Evolutionary conservation across 2,113 vertebrate genomes (phyloP).

Genomic region (Shinisaurus crocodilurus): DNA sequence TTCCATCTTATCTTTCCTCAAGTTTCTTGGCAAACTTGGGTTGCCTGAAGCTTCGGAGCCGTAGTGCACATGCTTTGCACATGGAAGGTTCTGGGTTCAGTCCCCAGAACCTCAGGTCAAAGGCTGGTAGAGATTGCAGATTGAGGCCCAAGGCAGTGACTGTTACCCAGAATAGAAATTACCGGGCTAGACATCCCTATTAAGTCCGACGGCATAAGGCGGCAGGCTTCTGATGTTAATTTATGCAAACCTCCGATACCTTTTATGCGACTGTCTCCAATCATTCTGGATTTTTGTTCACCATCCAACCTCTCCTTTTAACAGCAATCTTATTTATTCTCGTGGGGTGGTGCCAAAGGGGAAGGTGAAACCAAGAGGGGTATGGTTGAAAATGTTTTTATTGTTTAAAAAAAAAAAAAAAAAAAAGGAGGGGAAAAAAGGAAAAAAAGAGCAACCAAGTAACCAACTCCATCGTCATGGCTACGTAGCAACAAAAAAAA

Average conservation of each 20-base stretch:
- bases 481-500: slow-evolving; percentile 36
- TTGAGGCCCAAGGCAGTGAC: not conserved
- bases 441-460: not conserved
- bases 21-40: not conserved
- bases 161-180: not conserved
- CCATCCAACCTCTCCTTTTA: slow-evolving; percentile 32
- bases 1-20: not conserved
- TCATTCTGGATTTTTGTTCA: slow-evolving; percentile 25
- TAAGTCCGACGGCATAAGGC: not conserved
- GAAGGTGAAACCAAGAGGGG: not conserved
- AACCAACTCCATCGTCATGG: slow-evolving; percentile 23
- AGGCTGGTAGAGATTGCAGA: not conserved
- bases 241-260: not conserved
- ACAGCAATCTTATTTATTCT: slow-evolving; percentile 17
- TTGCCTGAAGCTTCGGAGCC: not conserved
- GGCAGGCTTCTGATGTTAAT: not conserved
- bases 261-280: slow-evolving; percentile 28
- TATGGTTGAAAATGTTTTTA: slow-evolving; percentile 11
- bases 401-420: slow-evolving; percentile 8
- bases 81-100: not conserved
- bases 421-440: not conserved
- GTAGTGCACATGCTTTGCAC: not conserved
- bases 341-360: slow-evolving; percentile 23
- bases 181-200: too few relatives aligned
- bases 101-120: not conserved